Conservation (phyloP, 2,113 vertebrate species). For the Machaerirhynchus nigripectus region DNA sequence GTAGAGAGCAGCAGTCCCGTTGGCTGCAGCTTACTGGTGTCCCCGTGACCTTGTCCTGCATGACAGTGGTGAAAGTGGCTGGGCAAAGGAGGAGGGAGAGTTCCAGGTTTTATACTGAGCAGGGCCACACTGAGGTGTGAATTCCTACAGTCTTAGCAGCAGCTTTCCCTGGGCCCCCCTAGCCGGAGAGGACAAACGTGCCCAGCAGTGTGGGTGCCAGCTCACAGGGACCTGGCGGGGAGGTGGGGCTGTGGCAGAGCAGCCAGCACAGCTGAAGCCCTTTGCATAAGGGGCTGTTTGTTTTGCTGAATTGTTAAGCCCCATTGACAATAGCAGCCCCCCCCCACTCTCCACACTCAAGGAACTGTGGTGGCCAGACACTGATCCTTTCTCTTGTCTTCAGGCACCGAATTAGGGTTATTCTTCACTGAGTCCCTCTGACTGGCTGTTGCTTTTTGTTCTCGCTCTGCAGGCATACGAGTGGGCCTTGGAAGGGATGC, state of each 20-base stretch:
- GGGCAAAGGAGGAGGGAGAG: neutral
- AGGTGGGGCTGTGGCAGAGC: neutral
- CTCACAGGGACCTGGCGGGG: neutral
- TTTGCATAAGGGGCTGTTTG: conserved; percentile 49
- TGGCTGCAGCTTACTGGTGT: neutral
- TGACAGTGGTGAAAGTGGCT: neutral
- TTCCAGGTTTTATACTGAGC: neutral
- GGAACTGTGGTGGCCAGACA: conserved; percentile 3
- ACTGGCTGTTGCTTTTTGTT: neutral
- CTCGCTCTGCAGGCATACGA: conserved; percentile 68
- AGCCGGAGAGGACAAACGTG: neutral
- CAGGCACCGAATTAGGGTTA: neutral
- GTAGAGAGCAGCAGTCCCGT: neutral
- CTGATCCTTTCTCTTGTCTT: conserved; percentile 33
- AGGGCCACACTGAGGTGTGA: neutral
- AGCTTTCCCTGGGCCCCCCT: neutral
- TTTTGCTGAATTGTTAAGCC: conserved; percentile 21
- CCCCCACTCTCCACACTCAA: neutral
- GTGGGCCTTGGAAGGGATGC: conserved; percentile 84
- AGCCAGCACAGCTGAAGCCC: conserved; percentile 45
- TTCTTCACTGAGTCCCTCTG: neutral
- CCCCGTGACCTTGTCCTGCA: rapidly evolving
- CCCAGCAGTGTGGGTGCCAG: neutral
- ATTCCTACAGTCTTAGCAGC: neutral
- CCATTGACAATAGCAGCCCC: neutral